Evolutionary conservation across 2,113 vertebrate genomes (phyloP).

Genomic region (Syngnathus floridae): DNA sequence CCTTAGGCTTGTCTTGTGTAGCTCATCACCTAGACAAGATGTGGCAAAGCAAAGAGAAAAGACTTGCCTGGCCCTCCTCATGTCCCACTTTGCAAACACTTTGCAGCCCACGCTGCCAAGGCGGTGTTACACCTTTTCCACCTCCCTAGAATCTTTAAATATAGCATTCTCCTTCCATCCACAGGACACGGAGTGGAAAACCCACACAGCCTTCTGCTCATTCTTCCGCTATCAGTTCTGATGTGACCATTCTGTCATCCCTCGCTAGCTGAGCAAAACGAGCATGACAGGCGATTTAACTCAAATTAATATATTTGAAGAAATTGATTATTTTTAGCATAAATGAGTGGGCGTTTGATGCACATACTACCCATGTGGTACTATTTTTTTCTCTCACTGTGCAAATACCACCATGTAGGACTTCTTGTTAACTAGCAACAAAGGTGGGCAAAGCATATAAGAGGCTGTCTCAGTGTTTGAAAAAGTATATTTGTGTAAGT

Average conservation of each 20-base stretch:
- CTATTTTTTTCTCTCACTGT: neutral
- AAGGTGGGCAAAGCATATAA: no score
- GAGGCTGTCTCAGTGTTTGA: no score
- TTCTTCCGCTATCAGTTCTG: constrained; percentile 1
- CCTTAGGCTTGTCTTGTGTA: constrained; percentile 33
- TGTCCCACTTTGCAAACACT: constrained; percentile 66
- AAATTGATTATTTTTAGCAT: neutral
- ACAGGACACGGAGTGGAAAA: constrained; percentile 26
- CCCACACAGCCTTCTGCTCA: constrained; percentile 26
- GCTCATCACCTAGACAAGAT: constrained; percentile 18
- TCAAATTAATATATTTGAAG: neutral
- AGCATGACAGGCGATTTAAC: neutral
- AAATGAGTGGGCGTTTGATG: neutral
- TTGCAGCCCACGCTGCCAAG: constrained; percentile 51
- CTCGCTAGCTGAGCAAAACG: constrained; percentile 8
- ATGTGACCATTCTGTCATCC: constrained; percentile 18
- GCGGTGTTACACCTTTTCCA: constrained; percentile 56
- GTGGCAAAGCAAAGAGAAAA: neutral
- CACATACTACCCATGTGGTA: neutral
- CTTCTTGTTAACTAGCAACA: neutral
- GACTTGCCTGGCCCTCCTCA: constrained; percentile 8
- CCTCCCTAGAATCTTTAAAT: constrained; percentile 51
- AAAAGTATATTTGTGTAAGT: no score
- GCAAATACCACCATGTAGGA: neutral
- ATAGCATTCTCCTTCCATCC: constrained; percentile 40